A percentile compares a stretch with the other conserved stretches of the same genome.
Conservation (phyloP, 2,113 vertebrate species). For the Oryzias curvinotus region DNA sequence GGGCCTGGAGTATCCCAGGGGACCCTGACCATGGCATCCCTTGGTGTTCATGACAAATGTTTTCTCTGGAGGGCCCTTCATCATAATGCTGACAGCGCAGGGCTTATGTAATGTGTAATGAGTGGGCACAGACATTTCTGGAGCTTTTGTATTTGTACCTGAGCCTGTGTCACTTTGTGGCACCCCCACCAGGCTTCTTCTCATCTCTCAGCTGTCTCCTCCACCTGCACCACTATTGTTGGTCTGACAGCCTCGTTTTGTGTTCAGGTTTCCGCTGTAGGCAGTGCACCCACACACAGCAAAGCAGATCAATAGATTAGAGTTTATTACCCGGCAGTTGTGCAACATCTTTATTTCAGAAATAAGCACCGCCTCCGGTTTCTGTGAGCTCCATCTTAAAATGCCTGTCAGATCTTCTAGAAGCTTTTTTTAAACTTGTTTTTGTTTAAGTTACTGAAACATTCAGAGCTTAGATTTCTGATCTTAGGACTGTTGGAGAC, state of each 20-base stretch:
- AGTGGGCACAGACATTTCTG: constrained; percentile 68
- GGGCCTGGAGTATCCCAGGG: constrained; percentile 43
- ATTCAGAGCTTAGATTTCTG: too few species aligned
- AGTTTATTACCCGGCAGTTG: too few species aligned
- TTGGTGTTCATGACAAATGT: constrained; percentile 55
- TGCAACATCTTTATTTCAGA: too few species aligned
- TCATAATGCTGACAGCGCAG: not conserved
- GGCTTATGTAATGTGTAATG: constrained; percentile 60
- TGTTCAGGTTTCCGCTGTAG: constrained; percentile 2
- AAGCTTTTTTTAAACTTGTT: too few species aligned
- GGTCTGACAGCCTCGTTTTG: constrained; percentile 20
- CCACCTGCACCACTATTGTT: constrained; percentile 43
- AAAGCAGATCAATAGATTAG: not conserved
- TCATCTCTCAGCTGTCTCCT: constrained; percentile 55
- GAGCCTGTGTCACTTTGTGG: constrained; percentile 35
- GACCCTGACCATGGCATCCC: constrained; percentile 51
- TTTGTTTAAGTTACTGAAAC: too few species aligned
- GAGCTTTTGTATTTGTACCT: constrained; percentile 49
- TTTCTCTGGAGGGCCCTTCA: constrained; percentile 36
- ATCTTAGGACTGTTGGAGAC: too few species aligned
- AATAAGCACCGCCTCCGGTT: too few species aligned
- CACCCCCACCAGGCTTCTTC: constrained; percentile 50
- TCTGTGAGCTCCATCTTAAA: too few species aligned
- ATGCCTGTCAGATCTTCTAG: too few species aligned
- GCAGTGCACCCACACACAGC: not conserved